These are phyloP conservation scores for Phrynosoma platyrhinos DNA, from an alignment of 2,113 vertebrate species.

Conservation along the genomic window DNA sequence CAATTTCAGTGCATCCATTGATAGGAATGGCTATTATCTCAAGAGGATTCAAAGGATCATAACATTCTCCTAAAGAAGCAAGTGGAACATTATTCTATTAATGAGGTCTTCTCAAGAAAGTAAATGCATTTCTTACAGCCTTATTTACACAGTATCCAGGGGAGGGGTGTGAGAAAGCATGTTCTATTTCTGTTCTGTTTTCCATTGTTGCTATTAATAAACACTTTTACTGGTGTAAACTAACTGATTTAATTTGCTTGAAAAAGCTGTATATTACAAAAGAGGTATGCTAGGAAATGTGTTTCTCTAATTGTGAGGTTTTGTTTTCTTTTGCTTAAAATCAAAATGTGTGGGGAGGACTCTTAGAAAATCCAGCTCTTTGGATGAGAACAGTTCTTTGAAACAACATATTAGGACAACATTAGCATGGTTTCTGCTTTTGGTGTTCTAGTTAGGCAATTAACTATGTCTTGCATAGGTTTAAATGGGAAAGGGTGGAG, in stretches of 20 bases:
- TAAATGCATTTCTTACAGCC: slow-evolving; percentile 26
- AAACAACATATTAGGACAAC: neutral
- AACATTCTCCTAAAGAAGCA: slow-evolving; percentile 67
- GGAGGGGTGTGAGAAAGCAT: neutral
- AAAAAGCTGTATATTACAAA: neutral
- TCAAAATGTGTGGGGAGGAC: neutral
- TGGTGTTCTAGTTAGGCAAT: too few relatives aligned
- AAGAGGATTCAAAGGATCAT: slow-evolving; percentile 59
- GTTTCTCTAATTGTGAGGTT: neutral
- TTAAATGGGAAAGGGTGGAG: neutral
- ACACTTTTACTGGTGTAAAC: neutral
- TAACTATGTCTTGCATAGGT: neutral
- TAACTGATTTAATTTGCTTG: neutral
- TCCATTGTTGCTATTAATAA: neutral
- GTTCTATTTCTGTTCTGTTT: slow-evolving; percentile 25
- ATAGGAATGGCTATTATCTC: slow-evolving; percentile 53
- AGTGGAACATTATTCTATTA: slow-evolving; percentile 49
- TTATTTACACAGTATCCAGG: slow-evolving; percentile 30
- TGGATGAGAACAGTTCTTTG: neutral
- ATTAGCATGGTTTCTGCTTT: neutral
- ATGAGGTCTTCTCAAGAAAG: slow-evolving; percentile 34
- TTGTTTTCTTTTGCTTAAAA: neutral
- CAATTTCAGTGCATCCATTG: slow-evolving; percentile 59
- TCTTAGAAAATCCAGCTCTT: neutral
- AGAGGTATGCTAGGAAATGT: neutral